phyloP scores from a whole-genome alignment of 37 sponge, comb jelly and placozoan species.

The Theonella swinhoei region DNA sequence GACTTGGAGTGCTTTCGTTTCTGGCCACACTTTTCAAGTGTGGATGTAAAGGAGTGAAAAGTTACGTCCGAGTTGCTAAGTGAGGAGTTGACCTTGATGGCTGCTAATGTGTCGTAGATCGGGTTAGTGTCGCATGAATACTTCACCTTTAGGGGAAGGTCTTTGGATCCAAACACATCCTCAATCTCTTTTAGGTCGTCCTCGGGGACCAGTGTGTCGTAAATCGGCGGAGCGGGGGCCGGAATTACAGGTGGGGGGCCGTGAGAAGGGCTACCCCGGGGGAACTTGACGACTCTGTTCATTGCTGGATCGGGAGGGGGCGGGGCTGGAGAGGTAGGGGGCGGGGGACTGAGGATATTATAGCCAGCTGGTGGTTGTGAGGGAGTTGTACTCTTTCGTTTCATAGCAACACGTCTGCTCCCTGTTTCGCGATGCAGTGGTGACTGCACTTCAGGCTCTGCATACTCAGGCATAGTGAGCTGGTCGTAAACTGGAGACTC shows the following conservation, averaged over 20 bases:
- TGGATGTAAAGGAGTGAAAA: background rate
- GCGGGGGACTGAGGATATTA: background rate
- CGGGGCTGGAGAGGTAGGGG: background rate
- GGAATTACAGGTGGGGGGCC: background rate
- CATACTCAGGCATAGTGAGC: too few relatives aligned
- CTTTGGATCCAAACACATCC: conserved; percentile 11
- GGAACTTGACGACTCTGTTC: too few relatives aligned
- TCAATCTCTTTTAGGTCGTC: conserved; percentile 28
- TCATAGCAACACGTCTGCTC: too few relatives aligned
- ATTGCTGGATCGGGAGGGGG: background rate
- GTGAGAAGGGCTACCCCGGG: background rate
- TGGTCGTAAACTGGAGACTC: too few relatives aligned
- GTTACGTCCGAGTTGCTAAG: conserved; percentile 42
- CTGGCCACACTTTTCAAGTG: too few relatives aligned
- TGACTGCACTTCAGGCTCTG: too few relatives aligned
- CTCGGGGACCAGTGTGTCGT: background rate
- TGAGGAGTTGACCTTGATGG: conserved; percentile 21
- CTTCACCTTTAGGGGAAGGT: conserved; percentile 6
- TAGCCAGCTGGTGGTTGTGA: background rate
- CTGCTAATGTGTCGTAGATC: conserved; percentile 47
- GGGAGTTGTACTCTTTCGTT: too few relatives aligned
- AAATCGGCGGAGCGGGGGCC: background rate
- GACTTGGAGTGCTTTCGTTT: too few relatives aligned
- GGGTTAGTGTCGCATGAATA: conserved; percentile 49
- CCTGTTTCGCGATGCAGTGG: too few relatives aligned